These are phyloP conservation scores for Macrotrachela quadricornifera DNA, from an alignment of 1,140 invertebrate species.

Conservation along the genomic window DNA sequence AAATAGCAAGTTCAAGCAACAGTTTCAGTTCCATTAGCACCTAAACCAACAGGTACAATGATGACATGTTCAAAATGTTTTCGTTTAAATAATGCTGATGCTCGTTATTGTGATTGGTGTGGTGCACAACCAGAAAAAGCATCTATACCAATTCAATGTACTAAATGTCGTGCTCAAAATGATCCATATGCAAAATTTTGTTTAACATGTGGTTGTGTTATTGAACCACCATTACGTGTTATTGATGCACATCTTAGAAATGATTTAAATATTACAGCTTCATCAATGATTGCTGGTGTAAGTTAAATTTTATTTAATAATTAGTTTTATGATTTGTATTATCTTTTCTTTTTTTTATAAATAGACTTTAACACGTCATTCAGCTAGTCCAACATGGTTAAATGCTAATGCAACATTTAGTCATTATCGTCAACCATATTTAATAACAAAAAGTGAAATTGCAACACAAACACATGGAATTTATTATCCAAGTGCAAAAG, in stretches of 20 bases:
- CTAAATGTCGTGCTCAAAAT: slow-evolving; percentile 17
- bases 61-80: slow-evolving; percentile 19
- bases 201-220: slow-evolving; percentile 15
- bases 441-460: not conserved
- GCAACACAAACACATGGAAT: slow-evolving; percentile 27
- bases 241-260: not conserved
- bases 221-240: slow-evolving; percentile 13
- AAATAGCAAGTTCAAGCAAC: slow-evolving; percentile 3
- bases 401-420: no score
- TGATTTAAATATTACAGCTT: slow-evolving; percentile 10
- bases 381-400: no score
- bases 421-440: no score
- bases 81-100: slow-evolving; percentile 20
- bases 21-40: not conserved
- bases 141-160: slow-evolving; percentile 12
- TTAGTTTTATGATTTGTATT: not conserved
- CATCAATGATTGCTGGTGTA: slow-evolving; percentile 11
- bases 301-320: not conserved
- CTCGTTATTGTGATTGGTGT: slow-evolving; percentile 26
- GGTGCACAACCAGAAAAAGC: slow-evolving; percentile 10
- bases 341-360: slow-evolving; percentile 6
- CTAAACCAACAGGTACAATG: slow-evolving; percentile 11
- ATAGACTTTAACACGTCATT: no score
- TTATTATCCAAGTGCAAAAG: slow-evolving; percentile 26
- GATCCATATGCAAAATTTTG: slow-evolving; percentile 18